Base-by-base conservation (phyloP, 64 coral and sea anemone genomes). In the Orbicella faveolata region DNA sequence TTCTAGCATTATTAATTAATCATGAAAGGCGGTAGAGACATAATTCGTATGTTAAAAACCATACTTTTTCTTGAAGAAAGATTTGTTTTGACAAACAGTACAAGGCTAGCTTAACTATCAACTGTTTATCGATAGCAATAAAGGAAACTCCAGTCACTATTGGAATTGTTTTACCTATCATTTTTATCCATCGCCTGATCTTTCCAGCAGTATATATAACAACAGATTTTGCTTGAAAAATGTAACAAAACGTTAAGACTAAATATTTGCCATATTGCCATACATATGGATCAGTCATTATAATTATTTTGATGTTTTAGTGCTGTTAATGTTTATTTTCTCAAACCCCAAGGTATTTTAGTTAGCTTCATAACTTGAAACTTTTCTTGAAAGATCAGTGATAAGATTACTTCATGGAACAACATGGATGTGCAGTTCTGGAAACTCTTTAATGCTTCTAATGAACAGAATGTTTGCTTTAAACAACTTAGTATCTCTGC, bases 381-480 rank as follows among this genome's bases (percentile, higher is more conserved):
- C 20, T 6, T 73, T 72, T 16, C 20, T 69, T 85, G 8, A 53
- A 52, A 41, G 41, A 52, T 13, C 20, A 83, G 35, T 63, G 33
- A 63, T 25, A 67, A 39, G 48, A 44, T 83, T 83, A 83, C 80
- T 83, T 83, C 36, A 41, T 6, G 19, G 80, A 83, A 65, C 13
- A 15, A 34, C 18, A 13, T 57, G n/a, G 3, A 3, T 6, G 52
- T 53, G 52, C 25, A 83, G 66, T 83, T 83, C 80, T 83, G 35
- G 80, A 83, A 83, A 83, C 25, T 59, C n/a, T 59, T 34, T 79
- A 59, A 8, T 25, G 9, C 30, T 9, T 61, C 9, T 26, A 70
- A 33, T 26, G 1, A 11, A 26, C 7, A 1, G 20, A 0, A 11
- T 33, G 67, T 16, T 59, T 59, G 55, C 5, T 8, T 25, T 1